Conservation (phyloP, 2,888 invertebrate genomes). For the Cephus spinipes region DNA sequence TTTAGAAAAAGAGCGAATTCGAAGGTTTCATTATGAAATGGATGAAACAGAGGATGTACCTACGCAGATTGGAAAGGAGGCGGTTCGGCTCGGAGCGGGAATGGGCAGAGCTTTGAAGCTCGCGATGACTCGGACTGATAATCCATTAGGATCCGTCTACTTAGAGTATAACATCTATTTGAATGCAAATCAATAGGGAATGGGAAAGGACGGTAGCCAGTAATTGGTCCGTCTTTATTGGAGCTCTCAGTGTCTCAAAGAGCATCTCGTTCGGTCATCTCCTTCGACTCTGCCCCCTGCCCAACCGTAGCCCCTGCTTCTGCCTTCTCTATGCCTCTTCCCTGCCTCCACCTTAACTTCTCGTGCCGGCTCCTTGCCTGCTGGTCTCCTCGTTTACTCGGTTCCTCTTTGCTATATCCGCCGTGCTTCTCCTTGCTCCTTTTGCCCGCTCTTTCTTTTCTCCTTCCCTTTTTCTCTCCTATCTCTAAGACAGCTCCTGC, state of each 20-base stretch:
- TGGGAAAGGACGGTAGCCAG: slow-evolving; percentile 61
- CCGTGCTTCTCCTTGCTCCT: not conserved
- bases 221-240: slow-evolving; percentile 67
- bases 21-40: slow-evolving; percentile 61
- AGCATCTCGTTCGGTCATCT: slow-evolving; percentile 67
- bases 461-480: slow-evolving; percentile 36
- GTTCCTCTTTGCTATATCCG: slow-evolving; percentile 7
- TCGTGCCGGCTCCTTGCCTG: not conserved
- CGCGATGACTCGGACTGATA: slow-evolving; percentile 66
- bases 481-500: slow-evolving; percentile 35
- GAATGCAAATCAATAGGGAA: slow-evolving; percentile 67
- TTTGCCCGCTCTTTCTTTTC: slow-evolving; percentile 26
- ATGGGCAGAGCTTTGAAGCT: slow-evolving; percentile 61
- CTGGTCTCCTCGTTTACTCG: slow-evolving; percentile 17
- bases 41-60: slow-evolving; percentile 60
- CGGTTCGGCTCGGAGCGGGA: slow-evolving; percentile 41
- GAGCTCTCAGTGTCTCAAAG: slow-evolving; percentile 66
- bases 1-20: slow-evolving; percentile 58
- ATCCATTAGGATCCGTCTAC: slow-evolving; percentile 68
- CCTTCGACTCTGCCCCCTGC: slow-evolving; percentile 42
- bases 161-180: slow-evolving; percentile 67
- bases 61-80: slow-evolving; percentile 57
- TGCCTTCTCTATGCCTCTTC: slow-evolving; percentile 35
- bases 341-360: slow-evolving; percentile 25
- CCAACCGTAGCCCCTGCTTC: slow-evolving; percentile 29